Evolutionary conservation across 2,797 vertebrate genomes (phyloP), one percentile per base, ranked within the genome.

Genomic region (Semaprochilodus insignis): DNA sequence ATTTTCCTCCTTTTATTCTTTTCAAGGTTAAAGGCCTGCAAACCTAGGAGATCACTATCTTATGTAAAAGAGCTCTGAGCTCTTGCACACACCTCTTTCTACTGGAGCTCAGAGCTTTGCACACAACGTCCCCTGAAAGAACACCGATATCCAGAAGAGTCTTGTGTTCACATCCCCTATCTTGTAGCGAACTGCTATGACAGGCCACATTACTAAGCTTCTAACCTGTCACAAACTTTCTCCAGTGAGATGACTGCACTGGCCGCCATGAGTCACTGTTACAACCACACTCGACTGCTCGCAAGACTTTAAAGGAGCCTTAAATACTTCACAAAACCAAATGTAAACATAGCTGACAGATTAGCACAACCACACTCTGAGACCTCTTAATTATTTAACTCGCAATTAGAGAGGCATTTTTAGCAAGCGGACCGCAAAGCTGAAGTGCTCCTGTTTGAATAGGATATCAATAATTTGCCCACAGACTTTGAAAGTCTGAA

Each of bases 401-500:
- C 48, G 60, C 81, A 80, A 83, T 85, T 86, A 87, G 31, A 81
- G 23, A 0, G 34, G 21, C 16, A 0, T 85, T 86, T 77, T 51
- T 74, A 83, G 77, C 55, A 40, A 75, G 52, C 21, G 51, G 27
- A 72, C 36, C 48, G 70, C 76, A 74, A 66, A 79, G 80, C 77
- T 70, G 57, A 85, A 83, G 77, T 48, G 82, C 89, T 88, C 88
- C 86, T 85, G 86, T 91, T 92, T 83, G 82, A 78, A 85, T 48
- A 5, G 57, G 8, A 78, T 86, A 91, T 93, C 93, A 87, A 93
- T 92, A 88, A 55, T 62, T 70, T 31, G 74, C 74, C 78, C 55
- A 88, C 87, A 88, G 91, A 88, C 83, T 59, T 85, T 62, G 77
- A 89, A 36, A 87, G 80, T 54, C 78, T 16, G 77, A 88, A 89